Conservation (phyloP, 2,113 vertebrate species). For the Nothocercus julius region DNA sequence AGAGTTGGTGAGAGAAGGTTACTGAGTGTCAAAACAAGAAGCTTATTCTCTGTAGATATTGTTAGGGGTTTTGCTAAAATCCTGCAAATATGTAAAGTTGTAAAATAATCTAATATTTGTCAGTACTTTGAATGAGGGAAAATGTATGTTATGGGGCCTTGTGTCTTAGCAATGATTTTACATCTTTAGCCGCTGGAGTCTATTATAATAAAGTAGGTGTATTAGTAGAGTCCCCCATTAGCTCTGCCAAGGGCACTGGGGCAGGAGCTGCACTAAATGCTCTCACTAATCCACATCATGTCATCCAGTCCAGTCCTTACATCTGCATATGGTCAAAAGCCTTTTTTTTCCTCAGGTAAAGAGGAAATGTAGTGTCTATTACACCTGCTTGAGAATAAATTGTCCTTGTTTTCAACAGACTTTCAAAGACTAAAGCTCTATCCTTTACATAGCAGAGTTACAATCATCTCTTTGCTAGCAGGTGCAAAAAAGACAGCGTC, state of each 20-base stretch:
- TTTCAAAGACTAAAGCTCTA: neutral
- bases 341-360: neutral
- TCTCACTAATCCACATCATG: neutral
- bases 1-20: neutral
- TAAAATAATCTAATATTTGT: neutral
- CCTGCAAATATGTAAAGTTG: neutral
- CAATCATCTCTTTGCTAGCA: neutral
- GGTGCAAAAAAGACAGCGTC: neutral
- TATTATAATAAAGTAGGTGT: neutral
- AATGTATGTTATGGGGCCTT: neutral
- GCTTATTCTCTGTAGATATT: neutral
- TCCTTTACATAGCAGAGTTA: neutral
- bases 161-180: neutral
- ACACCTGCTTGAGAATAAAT: neutral
- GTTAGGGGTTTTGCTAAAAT: neutral
- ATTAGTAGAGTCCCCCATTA: neutral
- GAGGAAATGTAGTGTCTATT: neutral
- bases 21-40: neutral
- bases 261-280: neutral
- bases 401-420: neutral
- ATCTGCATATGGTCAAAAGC: neutral
- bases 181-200: neutral
- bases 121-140: neutral
- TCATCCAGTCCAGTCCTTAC: neutral
- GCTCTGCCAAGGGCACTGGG: neutral